Evolutionary conservation across 2,888 invertebrate species (phyloP).

Genomic region (Brenthis ino): DNA sequence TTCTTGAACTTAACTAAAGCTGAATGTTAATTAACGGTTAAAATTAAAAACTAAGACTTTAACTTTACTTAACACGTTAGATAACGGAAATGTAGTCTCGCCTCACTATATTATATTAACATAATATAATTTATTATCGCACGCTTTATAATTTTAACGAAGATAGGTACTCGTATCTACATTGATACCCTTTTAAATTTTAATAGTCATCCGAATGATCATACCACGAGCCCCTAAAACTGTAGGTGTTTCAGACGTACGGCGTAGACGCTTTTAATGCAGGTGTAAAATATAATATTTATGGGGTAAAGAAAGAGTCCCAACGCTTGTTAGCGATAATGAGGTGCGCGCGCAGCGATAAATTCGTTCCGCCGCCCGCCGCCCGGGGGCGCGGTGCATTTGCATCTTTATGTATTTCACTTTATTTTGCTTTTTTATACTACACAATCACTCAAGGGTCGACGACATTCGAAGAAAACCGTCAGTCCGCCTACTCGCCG

Average conservation of each 20-base stretch:
- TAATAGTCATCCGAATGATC: neutral
- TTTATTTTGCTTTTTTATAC: slow-evolving; percentile 51
- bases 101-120: too few species aligned
- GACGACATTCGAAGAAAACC: slow-evolving; percentile 37
- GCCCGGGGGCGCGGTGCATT: slow-evolving; percentile 74
- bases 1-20: too few species aligned
- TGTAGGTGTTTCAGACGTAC: slow-evolving; percentile 12
- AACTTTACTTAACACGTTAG: too few species aligned
- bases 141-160: too few species aligned
- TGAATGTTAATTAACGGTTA: too few species aligned
- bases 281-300: slow-evolving; percentile 81
- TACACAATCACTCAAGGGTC: slow-evolving; percentile 50
- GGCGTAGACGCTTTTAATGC: slow-evolving; percentile 53
- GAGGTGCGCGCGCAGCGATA: slow-evolving; percentile 76
- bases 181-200: too few species aligned
- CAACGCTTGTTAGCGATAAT: slow-evolving; percentile 79
- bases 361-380: slow-evolving; percentile 68
- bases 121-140: too few species aligned
- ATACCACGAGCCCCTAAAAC: neutral
- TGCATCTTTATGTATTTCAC: slow-evolving; percentile 73
- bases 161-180: too few species aligned
- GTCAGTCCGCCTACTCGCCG: slow-evolving; percentile 56
- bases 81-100: too few species aligned
- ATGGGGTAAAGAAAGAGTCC: slow-evolving; percentile 75
- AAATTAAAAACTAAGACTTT: too few species aligned